These are phyloP conservation scores for Paralvinella palmiformis DNA, from an alignment of 1,140 invertebrate species.

Conservation along the genomic window DNA sequence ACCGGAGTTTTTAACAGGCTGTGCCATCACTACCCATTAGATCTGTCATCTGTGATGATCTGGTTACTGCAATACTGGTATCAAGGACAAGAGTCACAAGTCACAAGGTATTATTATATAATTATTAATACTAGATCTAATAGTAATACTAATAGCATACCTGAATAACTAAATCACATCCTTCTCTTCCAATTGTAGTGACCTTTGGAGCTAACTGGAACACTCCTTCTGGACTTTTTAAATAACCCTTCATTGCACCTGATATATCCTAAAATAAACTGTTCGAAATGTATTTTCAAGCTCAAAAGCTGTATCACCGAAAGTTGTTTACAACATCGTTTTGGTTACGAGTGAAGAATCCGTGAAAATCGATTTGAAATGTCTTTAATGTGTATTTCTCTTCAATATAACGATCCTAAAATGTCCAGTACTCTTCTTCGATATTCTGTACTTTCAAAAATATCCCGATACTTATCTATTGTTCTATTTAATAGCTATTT, in stretches of 20 bases:
- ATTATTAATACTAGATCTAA: background rate
- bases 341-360: too few relatives aligned
- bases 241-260: constrained; percentile 37
- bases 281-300: too few relatives aligned
- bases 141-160: constrained; percentile 25
- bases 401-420: too few relatives aligned
- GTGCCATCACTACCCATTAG: background rate
- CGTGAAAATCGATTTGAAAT: too few relatives aligned
- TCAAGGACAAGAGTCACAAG: background rate
- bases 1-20: background rate
- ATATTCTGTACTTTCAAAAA: too few relatives aligned
- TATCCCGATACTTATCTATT: too few relatives aligned
- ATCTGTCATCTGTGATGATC: background rate
- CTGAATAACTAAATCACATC: constrained; percentile 47
- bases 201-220: constrained; percentile 38
- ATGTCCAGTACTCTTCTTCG: too few relatives aligned
- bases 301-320: too few relatives aligned
- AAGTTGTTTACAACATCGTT: too few relatives aligned
- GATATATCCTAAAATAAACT: too few relatives aligned
- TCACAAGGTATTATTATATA: background rate
- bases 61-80: background rate
- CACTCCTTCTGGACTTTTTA: constrained; percentile 40
- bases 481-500: too few relatives aligned
- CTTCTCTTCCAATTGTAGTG: constrained; percentile 48
- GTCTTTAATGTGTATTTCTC: too few relatives aligned